Evolutionary conservation across 2,797 vertebrate genomes (phyloP), one percentile per base, ranked within the genome.

Genomic region (Rhinogobio ventralis): DNA sequence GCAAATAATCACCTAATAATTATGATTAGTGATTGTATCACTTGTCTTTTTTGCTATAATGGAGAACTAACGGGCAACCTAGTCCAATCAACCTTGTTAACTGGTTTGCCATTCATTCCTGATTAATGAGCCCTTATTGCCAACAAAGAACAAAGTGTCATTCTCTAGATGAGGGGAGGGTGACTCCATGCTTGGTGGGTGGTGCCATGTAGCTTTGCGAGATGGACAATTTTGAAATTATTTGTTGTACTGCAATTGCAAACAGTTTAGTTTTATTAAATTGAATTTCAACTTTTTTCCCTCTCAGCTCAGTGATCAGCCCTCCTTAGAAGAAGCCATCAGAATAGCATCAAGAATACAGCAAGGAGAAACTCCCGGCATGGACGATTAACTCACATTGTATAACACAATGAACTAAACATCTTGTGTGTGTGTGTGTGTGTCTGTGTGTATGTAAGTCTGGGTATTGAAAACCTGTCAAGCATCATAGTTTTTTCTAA

Each of bases 321-420:
- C 97, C 64, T 99, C 98, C 49, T 92, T 99, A 92, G 98, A 99
- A 94, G 98, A 99, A 96, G 98, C 98, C 93, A 99, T 99, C 92
- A 96, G 98, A 94, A 99, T 99, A 96, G 98, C 98, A 83, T 99
- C 98, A 80, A 96, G 98, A 93, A 99, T 99, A 96, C 98, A 99
- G 83, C 98, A 99, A 92, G 98, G 98, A 89, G 98, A 99, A 92
- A 97, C 97, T 0, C 97, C 97, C 4, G 98, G 96, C 74, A 94
- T 99, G 91, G 98, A 99, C 86, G 98, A 99, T 94, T 99, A 96
- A 97, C 89, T 89, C 86, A 73, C 80, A 74, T 81, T 88, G 60
- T 87, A 53, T 33, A 81, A 66, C 46, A 57, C 53, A 20, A 6
- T 62, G 76, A 79, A 69, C 75, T 45, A 60, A 79, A 79, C 11